Percentiles rank a stretch among this genome's conserved stretches.
phyloP scores from a whole-genome alignment of 2,797 vertebrate species.

The Percopsis omiscomaycus region DNA sequence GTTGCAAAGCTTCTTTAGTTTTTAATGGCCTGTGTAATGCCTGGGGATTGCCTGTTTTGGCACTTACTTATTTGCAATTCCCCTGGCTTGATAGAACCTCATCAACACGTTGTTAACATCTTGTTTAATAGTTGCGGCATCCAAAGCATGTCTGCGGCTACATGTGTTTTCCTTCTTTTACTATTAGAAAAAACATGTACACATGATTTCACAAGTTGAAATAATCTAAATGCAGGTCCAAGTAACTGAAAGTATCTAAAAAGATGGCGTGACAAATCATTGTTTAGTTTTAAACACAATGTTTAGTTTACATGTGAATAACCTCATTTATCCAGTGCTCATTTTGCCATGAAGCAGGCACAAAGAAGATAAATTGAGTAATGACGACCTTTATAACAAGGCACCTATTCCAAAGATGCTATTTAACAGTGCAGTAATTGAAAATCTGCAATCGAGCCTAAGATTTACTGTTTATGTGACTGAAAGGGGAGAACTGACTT shows the following conservation, averaged over 20 bases:
- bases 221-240: slow-evolving; percentile 8
- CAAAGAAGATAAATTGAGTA: neutral
- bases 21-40: slow-evolving; percentile 24
- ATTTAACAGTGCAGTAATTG: slow-evolving; percentile 15
- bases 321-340: slow-evolving; percentile 12
- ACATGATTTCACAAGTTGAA: neutral
- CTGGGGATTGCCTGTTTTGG: slow-evolving; percentile 22
- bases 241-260: neutral
- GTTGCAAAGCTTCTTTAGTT: slow-evolving; percentile 14
- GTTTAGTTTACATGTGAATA: slow-evolving; percentile 8
- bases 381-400: slow-evolving; percentile 7
- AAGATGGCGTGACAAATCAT: slow-evolving; percentile 1
- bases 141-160: slow-evolving; percentile 36
- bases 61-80: slow-evolving; percentile 25
- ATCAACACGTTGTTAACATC: slow-evolving; percentile 36
- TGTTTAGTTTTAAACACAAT: slow-evolving; percentile 1
- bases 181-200: neutral
- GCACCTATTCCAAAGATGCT: slow-evolving; percentile 4
- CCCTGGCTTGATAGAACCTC: slow-evolving; percentile 32
- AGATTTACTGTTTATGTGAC: neutral
- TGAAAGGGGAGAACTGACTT: neutral
- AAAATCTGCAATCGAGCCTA: slow-evolving; percentile 1
- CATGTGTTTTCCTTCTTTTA: slow-evolving; percentile 13
- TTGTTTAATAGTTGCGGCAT: slow-evolving; percentile 35
- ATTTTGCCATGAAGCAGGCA: slow-evolving; percentile 7